Percentiles rank a stretch among this genome's conserved stretches.
These are phyloP conservation scores for Odontomyia ornata DNA, from an alignment of 2,888 invertebrate species.

Conservation along the genomic window DNA sequence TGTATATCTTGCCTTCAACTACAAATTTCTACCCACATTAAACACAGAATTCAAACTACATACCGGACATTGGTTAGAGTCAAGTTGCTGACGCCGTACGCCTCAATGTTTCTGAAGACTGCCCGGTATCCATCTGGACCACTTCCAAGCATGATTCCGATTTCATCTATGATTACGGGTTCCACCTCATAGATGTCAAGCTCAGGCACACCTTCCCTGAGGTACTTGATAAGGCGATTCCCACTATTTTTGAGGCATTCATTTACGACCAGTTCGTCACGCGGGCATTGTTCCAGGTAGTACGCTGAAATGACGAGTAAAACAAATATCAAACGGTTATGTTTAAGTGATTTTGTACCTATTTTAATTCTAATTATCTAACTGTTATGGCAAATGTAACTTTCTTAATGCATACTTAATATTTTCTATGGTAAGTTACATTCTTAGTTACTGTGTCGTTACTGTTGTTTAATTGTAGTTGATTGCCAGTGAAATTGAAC, in stretches of 20 bases:
- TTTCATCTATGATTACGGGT: slow-evolving; percentile 83
- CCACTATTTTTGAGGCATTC: slow-evolving; percentile 78
- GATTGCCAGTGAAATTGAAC: background rate
- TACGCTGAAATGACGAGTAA: slow-evolving; percentile 66
- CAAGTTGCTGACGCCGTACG: slow-evolving; percentile 82
- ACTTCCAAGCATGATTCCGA: slow-evolving; percentile 79
- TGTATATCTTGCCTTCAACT: no score
- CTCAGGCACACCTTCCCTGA: slow-evolving; percentile 79
- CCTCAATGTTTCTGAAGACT: slow-evolving; percentile 80
- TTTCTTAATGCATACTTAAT: no score
- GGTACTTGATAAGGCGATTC: slow-evolving; percentile 76
- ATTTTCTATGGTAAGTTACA: no score
- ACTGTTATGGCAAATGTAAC: background rate
- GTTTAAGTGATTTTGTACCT: no score
- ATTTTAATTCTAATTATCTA: no score
- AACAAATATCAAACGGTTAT: background rate
- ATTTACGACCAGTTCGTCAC: slow-evolving; percentile 75
- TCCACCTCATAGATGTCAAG: slow-evolving; percentile 77
- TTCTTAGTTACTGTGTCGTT: no score
- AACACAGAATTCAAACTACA: slow-evolving; percentile 51
- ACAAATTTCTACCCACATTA: background rate
- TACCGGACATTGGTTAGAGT: slow-evolving; percentile 82
- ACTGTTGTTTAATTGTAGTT: no score
- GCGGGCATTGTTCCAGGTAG: slow-evolving; percentile 79
- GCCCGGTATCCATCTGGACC: slow-evolving; percentile 86